Percentiles rank a stretch among this genome's conserved stretches.
Conservation (phyloP, 2,888 invertebrate genomes). For the Opisthograptis luteolata region DNA sequence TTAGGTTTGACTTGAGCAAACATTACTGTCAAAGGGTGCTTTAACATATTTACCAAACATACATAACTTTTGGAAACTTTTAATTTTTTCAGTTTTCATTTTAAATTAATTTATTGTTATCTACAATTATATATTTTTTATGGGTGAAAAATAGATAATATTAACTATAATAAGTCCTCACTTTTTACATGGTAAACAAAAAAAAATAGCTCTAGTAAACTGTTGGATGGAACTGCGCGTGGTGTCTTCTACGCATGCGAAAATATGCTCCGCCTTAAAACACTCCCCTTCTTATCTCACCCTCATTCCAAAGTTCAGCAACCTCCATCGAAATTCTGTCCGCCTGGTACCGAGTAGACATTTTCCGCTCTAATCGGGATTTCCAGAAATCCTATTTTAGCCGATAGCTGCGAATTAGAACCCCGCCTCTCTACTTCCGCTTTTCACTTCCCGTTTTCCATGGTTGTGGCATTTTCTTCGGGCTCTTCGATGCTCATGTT, state of each 20-base stretch:
- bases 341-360: constrained; percentile 77
- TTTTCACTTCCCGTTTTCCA: constrained; percentile 37
- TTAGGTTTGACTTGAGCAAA: too few relatives aligned
- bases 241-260: constrained; percentile 40
- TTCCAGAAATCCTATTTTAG: constrained; percentile 72
- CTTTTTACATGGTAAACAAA: background rate
- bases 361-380: constrained; percentile 84
- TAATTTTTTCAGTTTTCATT: too few relatives aligned
- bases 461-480: constrained; percentile 29
- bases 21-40: too few relatives aligned
- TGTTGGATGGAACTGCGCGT: too few relatives aligned
- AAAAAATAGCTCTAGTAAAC: too few relatives aligned
- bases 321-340: constrained; percentile 44
- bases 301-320: constrained; percentile 33
- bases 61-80: too few relatives aligned
- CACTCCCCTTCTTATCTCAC: constrained; percentile 56
- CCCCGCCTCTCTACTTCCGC: constrained; percentile 53
- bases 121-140: too few relatives aligned
- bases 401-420: constrained; percentile 68
- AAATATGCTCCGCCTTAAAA: constrained; percentile 56
- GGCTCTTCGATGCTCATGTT: constrained; percentile 46
- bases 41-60: too few relatives aligned
- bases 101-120: too few relatives aligned
- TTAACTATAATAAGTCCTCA: too few relatives aligned
- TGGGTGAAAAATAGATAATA: too few relatives aligned